Percentiles rank a stretch among this genome's conserved stretches.
Conservation (phyloP, 2,888 invertebrate genomes). For the Andrena hattorfiana region DNA sequence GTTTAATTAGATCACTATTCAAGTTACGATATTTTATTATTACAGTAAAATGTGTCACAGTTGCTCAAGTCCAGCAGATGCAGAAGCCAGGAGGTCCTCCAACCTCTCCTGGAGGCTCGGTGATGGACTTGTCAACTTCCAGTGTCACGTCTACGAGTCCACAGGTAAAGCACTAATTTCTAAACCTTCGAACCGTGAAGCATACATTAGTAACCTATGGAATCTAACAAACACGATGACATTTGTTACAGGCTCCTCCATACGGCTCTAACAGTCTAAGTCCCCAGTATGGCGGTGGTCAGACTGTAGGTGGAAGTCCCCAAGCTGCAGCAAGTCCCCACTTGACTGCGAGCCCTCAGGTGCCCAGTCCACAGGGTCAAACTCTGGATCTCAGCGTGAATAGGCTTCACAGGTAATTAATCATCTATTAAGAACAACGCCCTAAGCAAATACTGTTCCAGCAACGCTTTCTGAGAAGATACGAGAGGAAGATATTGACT, state of each 20-base stretch:
- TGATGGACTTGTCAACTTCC: slow-evolving; percentile 94
- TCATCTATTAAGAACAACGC: not conserved
- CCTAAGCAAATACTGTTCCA: not conserved
- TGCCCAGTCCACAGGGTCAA: slow-evolving; percentile 96
- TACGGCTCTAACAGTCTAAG: slow-evolving; percentile 88
- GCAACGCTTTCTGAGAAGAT: not conserved
- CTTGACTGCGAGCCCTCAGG: slow-evolving; percentile 94
- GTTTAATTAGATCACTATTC: too few species aligned
- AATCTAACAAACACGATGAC: not conserved
- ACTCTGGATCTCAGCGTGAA: slow-evolving; percentile 95
- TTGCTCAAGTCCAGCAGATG: slow-evolving; percentile 88
- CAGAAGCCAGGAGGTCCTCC: slow-evolving; percentile 88
- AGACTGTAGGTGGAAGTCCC: slow-evolving; percentile 91
- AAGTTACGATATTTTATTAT: slow-evolving; percentile 26
- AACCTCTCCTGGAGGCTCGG: slow-evolving; percentile 91
- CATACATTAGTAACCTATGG: not conserved
- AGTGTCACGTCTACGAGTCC: slow-evolving; percentile 94
- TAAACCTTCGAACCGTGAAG: fast-evolving
- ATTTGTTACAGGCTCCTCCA: slow-evolving; percentile 87
- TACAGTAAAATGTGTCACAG: slow-evolving; percentile 93
- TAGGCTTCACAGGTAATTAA: slow-evolving; percentile 92
- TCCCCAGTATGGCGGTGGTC: slow-evolving; percentile 90
- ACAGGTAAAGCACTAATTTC: slow-evolving; percentile 87
- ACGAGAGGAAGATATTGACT: slow-evolving; percentile 26
- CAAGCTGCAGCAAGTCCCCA: slow-evolving; percentile 94